These are phyloP conservation scores for Chironomus striatipennis DNA, from an alignment of 1,140 invertebrate genomes.

Conservation along the genomic window DNA sequence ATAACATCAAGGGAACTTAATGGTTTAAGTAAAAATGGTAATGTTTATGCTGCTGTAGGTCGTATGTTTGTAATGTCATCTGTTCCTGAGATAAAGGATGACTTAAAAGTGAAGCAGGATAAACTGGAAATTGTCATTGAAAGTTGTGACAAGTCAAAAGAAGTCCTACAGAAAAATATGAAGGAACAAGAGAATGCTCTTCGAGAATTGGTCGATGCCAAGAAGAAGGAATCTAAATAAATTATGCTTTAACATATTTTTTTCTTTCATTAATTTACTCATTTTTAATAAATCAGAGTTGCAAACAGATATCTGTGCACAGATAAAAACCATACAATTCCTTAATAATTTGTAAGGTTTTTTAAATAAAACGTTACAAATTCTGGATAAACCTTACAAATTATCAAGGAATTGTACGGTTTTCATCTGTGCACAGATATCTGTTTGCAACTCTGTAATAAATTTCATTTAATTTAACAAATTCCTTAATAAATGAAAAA, in stretches of 20 bases:
- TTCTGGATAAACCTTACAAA: too few species aligned
- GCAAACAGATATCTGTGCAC: too few species aligned
- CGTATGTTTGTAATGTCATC: slow-evolving; percentile 39
- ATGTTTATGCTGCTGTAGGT: slow-evolving; percentile 37
- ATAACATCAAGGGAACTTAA: slow-evolving; percentile 37
- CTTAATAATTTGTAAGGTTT: too few species aligned
- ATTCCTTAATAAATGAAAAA: too few species aligned
- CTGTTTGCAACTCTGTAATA: too few species aligned
- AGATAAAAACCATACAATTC: too few species aligned
- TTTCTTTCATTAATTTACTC: too few species aligned
- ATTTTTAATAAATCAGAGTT: too few species aligned
- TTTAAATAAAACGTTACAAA: too few species aligned
- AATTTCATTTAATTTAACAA: too few species aligned
- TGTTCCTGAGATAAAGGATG: slow-evolving; percentile 36
- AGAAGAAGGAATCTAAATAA: slow-evolving; percentile 31
- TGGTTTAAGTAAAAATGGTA: slow-evolving; percentile 32
- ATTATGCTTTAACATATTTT: background rate
- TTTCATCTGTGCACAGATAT: too few species aligned
- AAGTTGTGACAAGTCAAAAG: slow-evolving; percentile 36
- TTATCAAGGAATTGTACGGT: too few species aligned
- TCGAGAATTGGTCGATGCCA: slow-evolving; percentile 37
- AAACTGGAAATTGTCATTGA: slow-evolving; percentile 38
- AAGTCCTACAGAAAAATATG: slow-evolving; percentile 35
- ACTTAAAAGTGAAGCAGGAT: slow-evolving; percentile 35
- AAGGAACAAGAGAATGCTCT: slow-evolving; percentile 39